Evolutionary conservation across 1,140 invertebrate species (phyloP).

Genomic region (Drosophila bipectinata): DNA sequence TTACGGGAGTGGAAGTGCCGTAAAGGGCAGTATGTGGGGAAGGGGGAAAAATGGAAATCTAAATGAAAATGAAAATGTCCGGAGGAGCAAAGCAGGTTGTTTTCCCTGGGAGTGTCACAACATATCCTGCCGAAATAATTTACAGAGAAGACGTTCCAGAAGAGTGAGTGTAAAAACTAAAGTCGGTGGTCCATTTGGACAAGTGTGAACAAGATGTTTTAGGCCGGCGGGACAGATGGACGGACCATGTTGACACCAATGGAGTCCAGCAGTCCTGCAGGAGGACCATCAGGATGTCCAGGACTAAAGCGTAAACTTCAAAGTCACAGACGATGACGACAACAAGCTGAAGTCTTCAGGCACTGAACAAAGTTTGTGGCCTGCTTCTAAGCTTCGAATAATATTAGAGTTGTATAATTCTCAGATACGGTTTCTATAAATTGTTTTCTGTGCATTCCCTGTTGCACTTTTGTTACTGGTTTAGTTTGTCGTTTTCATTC

Average conservation of each 20-base stretch:
- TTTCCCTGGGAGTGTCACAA: conserved; percentile 75
- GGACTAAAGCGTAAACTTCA: conserved; percentile 60
- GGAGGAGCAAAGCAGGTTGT: conserved; percentile 69
- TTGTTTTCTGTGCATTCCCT: conserved; percentile 7
- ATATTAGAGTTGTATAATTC: background rate
- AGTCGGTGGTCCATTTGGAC: conserved; percentile 67
- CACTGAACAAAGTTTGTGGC: background rate
- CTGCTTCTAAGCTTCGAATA: background rate
- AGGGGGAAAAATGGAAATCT: conserved; percentile 9
- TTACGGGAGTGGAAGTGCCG: conserved; percentile 49
- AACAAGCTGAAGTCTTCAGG: background rate
- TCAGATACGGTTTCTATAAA: no score
- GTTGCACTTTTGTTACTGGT: conserved; percentile 62
- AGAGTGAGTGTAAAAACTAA: conserved; percentile 18
- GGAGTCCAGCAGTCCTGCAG: conserved; percentile 49
- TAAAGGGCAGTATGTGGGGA: background rate
- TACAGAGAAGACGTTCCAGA: conserved; percentile 29
- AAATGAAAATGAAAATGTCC: conserved; percentile 22
- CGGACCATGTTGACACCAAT: conserved; percentile 68
- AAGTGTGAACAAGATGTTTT: conserved; percentile 82
- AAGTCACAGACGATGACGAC: conserved; percentile 54
- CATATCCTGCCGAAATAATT: conserved; percentile 80
- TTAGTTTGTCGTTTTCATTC: conserved; percentile 79
- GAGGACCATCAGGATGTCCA: conserved; percentile 1
- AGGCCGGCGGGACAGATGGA: conserved; percentile 70